A percentile compares a stretch with the other conserved stretches of the same genome.
These are phyloP conservation scores for Thamnophis sirtalis DNA, from an alignment of 2,113 vertebrate species.

Conservation along the genomic window DNA sequence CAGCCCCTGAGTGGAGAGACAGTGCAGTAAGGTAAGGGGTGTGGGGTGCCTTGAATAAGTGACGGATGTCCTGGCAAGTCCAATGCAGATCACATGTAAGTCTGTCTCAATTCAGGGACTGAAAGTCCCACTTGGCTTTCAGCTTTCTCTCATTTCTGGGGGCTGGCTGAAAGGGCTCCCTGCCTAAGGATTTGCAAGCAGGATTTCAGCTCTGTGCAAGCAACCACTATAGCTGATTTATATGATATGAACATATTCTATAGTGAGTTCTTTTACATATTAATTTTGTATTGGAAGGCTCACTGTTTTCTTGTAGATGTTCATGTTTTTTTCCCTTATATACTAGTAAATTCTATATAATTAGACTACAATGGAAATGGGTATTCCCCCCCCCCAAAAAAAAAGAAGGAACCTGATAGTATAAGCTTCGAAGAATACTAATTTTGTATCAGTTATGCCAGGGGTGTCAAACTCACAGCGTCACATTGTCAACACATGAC, in stretches of 20 bases:
- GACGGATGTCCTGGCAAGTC: no score
- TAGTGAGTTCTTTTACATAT: not conserved
- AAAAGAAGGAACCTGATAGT: not conserved
- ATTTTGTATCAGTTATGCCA: not conserved
- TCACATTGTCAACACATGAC: no score
- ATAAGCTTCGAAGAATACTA: not conserved
- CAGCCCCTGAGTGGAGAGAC: not conserved
- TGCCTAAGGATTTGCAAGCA: not conserved
- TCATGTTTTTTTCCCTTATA: not conserved
- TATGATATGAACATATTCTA: not conserved
- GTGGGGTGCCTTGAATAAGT: not conserved
- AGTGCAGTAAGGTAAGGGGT: no score
- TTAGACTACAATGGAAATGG: not conserved
- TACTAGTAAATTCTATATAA: not conserved
- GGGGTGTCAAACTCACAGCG: no score
- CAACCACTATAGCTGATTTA: not conserved
- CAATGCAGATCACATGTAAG: not conserved
- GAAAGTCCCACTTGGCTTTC: not conserved
- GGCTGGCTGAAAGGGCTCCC: not conserved
- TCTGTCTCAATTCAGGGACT: not conserved
- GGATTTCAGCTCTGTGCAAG: not conserved
- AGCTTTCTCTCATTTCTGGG: not conserved
- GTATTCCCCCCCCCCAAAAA: not conserved
- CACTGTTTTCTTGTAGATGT: not conserved
- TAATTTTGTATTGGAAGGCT: not conserved